These are phyloP conservation scores for Pleuronectes platessa DNA, from an alignment of 2,113 vertebrate genomes.

Conservation along the genomic window DNA sequence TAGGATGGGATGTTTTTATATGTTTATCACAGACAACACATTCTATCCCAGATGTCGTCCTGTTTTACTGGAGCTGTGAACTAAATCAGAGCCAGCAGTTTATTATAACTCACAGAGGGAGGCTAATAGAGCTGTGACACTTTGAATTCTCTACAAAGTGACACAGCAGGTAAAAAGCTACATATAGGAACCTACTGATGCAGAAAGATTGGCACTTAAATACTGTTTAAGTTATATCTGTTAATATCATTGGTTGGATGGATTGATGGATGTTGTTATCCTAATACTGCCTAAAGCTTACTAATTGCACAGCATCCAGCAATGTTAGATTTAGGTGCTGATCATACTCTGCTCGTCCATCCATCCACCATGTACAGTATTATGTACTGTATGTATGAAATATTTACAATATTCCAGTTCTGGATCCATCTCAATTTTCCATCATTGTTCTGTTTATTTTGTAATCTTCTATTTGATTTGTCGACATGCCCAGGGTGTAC, in stretches of 20 bases:
- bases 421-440: background rate
- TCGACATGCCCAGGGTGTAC: no score
- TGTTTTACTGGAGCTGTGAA: background rate
- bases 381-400: background rate
- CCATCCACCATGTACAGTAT: background rate
- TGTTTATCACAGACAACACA: conserved; percentile 6
- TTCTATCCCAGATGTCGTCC: background rate
- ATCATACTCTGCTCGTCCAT: no score
- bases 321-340: no score
- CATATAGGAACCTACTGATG: background rate
- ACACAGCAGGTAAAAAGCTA: no score
- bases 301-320: no score
- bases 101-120: background rate
- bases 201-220: background rate
- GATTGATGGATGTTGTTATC: no score
- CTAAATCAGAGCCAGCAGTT: conserved; percentile 1
- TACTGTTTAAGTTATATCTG: background rate
- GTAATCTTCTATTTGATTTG: no score
- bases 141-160: no score
- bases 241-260: no score
- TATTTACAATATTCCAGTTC: background rate
- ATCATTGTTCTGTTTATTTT: no score
- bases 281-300: no score
- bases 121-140: background rate
- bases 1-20: background rate